These are phyloP conservation scores for Syritta pipiens DNA, from an alignment of 2,888 invertebrate genomes.

Conservation along the genomic window DNA sequence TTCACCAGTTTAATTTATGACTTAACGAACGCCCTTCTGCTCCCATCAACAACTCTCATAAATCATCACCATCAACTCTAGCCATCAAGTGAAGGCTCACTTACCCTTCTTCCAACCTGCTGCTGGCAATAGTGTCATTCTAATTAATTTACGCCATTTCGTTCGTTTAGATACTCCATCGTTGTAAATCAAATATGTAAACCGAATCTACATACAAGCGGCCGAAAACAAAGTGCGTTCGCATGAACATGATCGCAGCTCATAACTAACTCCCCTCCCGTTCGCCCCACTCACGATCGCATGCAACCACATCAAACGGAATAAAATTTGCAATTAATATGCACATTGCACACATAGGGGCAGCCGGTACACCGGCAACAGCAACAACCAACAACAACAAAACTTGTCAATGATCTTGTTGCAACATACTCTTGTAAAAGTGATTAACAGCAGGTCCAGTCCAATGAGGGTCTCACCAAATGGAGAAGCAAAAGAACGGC, in stretches of 20 bases:
- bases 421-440: conserved; percentile 29
- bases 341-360: conserved; percentile 56
- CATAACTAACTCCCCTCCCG: conserved; percentile 14
- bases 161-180: conserved; percentile 1
- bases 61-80: no score
- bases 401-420: conserved; percentile 64
- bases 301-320: no score
- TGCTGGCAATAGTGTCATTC: conserved; percentile 33
- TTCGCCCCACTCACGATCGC: neutral
- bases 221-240: conserved; percentile 36
- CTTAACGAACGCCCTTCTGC: no score
- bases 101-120: no score
- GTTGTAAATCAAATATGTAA: conserved; percentile 12
- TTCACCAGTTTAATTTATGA: no score
- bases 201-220: conserved; percentile 4
- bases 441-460: conserved; percentile 61
- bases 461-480: conserved; percentile 46
- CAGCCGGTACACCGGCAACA: no score
- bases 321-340: no score
- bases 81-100: no score
- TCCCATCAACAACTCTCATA: no score
- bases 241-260: conserved; percentile 32
- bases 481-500: conserved; percentile 10
- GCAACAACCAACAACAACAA: no score
- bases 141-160: conserved; percentile 45